These are phyloP conservation scores for Eilema sororculum DNA, from an alignment of 2,888 invertebrate species.

Conservation along the genomic window DNA sequence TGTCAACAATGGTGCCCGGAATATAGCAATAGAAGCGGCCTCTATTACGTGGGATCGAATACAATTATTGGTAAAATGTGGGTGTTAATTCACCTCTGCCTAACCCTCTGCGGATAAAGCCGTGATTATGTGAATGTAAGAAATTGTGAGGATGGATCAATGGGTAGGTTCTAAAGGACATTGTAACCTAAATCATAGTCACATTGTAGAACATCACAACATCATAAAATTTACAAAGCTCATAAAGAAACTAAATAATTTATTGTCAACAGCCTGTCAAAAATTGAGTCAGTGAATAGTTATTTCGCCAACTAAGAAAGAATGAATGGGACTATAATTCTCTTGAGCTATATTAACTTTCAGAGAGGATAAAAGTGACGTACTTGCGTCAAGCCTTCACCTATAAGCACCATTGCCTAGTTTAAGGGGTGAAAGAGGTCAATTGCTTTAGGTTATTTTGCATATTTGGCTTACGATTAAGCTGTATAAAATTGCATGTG, in stretches of 20 bases:
- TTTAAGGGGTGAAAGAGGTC: background rate
- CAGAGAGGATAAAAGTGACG: background rate
- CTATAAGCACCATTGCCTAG: background rate
- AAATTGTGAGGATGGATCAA: background rate
- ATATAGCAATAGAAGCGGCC: too few species aligned
- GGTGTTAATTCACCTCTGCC: too few species aligned
- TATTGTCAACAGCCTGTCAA: constrained; percentile 6
- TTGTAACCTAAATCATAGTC: background rate
- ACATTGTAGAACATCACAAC: background rate
- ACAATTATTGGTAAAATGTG: too few species aligned
- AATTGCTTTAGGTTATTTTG: too few species aligned
- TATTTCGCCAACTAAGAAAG: constrained; percentile 5
- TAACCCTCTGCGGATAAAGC: too few species aligned
- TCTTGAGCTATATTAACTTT: background rate
- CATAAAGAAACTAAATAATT: constrained; percentile 3
- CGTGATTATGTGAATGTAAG: too few species aligned
- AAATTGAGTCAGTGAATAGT: background rate
- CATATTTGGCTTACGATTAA: background rate
- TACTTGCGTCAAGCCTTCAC: background rate
- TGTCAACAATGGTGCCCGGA: too few species aligned
- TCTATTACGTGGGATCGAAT: too few species aligned
- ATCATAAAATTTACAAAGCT: background rate
- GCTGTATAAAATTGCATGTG: background rate
- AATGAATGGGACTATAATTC: background rate
- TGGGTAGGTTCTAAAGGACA: background rate